Conservation (phyloP, 2,113 vertebrate species). For the Centropus bengalensis region DNA sequence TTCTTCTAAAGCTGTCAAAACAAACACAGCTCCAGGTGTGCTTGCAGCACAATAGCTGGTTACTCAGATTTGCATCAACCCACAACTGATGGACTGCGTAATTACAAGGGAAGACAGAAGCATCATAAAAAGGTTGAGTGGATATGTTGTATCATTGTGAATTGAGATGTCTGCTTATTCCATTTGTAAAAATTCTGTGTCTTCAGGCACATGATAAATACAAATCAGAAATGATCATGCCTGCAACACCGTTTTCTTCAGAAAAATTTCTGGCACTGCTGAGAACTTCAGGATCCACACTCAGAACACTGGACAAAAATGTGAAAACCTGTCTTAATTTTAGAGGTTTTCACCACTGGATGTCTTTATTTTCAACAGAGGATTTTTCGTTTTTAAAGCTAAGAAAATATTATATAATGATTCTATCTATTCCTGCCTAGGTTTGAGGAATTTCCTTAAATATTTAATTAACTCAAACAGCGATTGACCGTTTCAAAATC, state of each 20-base stretch:
- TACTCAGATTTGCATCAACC: background rate
- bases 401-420: background rate
- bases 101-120: background rate
- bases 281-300: background rate
- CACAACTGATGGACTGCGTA: background rate
- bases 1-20: background rate
- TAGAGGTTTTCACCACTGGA: background rate
- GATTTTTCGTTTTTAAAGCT: background rate
- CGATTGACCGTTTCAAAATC: background rate
- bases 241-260: background rate
- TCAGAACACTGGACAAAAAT: background rate
- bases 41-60: background rate
- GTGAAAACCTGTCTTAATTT: background rate
- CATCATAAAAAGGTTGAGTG: background rate
- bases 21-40: background rate
- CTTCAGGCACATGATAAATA: background rate
- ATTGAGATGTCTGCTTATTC: background rate
- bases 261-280: background rate
- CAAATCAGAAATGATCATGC: background rate
- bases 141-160: background rate
- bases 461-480: background rate
- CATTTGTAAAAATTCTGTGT: background rate
- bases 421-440: background rate
- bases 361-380: background rate
- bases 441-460: background rate